Evolutionary conservation across 1,140 invertebrate species (phyloP).

Genomic region (Drosophila leontia): DNA sequence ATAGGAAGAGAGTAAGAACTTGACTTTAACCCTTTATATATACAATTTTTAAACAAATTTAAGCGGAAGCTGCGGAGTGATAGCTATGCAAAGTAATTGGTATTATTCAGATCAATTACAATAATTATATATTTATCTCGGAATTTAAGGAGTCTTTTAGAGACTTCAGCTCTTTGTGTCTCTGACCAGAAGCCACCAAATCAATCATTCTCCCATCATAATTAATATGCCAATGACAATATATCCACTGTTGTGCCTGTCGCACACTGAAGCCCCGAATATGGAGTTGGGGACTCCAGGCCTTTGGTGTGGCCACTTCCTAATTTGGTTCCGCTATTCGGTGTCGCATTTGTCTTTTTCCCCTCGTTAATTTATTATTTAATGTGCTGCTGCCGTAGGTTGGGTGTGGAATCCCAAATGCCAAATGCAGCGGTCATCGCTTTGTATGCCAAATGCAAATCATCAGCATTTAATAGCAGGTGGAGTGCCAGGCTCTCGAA

Average conservation of each 20-base stretch:
- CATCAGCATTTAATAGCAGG: background rate
- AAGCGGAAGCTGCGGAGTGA: background rate
- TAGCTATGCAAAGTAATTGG: background rate
- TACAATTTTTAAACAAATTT: background rate
- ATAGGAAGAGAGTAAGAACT: conserved; percentile 24
- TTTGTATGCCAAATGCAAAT: conserved; percentile 56
- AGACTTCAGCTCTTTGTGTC: background rate
- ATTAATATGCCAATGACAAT: conserved; percentile 75
- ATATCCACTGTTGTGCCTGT: conserved; percentile 8
- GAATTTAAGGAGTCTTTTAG: background rate
- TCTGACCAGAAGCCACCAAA: conserved; percentile 16
- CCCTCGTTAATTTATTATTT: conserved; percentile 68
- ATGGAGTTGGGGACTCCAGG: conserved; percentile 47
- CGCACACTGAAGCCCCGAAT: conserved; percentile 43
- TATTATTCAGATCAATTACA: background rate
- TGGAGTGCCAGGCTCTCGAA: background rate
- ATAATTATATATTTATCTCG: background rate
- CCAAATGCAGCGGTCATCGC: conserved; percentile 47
- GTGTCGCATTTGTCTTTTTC: conserved; percentile 56
- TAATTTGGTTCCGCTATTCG: conserved; percentile 82
- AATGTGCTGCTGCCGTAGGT: conserved; percentile 53
- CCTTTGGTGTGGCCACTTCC: conserved; percentile 69
- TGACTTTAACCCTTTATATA: conserved; percentile 46
- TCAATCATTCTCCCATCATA: conserved; percentile 21
- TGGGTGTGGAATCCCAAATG: conserved; percentile 72